Percentiles rank a stretch among this genome's conserved stretches.
phyloP scores from a whole-genome alignment of 1,140 invertebrate species.

The Drosophila chauvacae region DNA sequence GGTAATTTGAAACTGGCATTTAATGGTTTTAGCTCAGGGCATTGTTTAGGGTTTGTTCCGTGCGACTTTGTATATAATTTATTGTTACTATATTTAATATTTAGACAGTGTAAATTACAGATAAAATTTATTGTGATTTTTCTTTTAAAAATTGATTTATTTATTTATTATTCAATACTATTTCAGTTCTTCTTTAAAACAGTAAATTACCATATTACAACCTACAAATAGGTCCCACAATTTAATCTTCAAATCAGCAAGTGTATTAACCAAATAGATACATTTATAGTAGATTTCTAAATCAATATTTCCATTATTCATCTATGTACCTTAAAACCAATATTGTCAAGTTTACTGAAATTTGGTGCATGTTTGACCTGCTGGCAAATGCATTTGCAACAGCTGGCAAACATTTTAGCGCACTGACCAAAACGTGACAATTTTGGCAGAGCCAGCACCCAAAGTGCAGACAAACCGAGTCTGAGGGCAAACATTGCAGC shows the following conservation, averaged over 20 bases:
- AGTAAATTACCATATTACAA: not conserved
- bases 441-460: conserved; percentile 23
- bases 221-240: not conserved
- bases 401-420: conserved; percentile 31
- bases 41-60: not conserved
- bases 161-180: not conserved
- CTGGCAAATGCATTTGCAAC: conserved; percentile 16
- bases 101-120: too few relatives aligned
- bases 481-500: conserved; percentile 40
- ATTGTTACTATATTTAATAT: not conserved
- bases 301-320: not conserved
- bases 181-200: not conserved
- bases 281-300: not conserved
- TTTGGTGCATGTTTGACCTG: conserved; percentile 7
- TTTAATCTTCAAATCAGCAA: not conserved
- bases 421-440: conserved; percentile 45
- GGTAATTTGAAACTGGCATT: not conserved
- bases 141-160: not conserved
- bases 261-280: not conserved
- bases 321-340: not conserved
- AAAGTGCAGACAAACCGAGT: conserved; percentile 11
- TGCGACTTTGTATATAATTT: not conserved
- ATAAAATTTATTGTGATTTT: too few relatives aligned
- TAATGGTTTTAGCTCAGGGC: not conserved
- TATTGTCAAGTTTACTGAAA: conserved; percentile 3